A percentile compares a stretch with the other conserved stretches of the same genome.
Conservation (phyloP, 2,113 vertebrate genomes). For the Neotoma lepida region DNA sequence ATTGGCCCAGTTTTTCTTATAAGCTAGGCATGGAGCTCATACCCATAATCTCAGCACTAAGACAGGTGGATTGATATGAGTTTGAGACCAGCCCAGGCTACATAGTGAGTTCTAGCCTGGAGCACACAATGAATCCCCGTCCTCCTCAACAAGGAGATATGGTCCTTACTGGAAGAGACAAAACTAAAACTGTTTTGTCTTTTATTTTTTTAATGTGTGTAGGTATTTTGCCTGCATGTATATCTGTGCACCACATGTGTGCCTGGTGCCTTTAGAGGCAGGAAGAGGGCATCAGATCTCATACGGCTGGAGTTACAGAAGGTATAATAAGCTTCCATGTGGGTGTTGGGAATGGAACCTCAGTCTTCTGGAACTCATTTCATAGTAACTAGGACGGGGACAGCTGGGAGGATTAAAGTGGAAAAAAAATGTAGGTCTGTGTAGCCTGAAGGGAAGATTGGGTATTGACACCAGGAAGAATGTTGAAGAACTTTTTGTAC, state of each 20-base stretch:
- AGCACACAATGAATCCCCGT: neutral
- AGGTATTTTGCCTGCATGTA: neutral
- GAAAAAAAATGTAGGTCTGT: neutral
- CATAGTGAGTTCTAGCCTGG: neutral
- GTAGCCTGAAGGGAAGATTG: neutral
- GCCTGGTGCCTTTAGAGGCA: neutral
- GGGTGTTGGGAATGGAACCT: neutral
- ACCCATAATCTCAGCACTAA: neutral
- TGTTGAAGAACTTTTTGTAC: neutral
- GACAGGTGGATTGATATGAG: neutral
- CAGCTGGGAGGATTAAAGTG: neutral
- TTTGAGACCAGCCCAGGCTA: neutral
- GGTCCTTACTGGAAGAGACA: neutral
- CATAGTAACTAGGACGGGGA: too few relatives aligned
- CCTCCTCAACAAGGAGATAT: neutral
- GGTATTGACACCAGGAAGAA: neutral
- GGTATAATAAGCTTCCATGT: too few relatives aligned
- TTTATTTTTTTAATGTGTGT: neutral
- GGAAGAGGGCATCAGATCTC: neutral
- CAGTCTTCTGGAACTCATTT: neutral
- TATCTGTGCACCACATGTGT: too few relatives aligned
- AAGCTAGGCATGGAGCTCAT: neutral
- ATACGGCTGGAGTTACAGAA: neutral
- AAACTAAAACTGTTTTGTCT: neutral
- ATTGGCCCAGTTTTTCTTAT: neutral